These are phyloP conservation scores for Gymnopithys bicolor DNA, from an alignment of 2,797 vertebrate genomes.

Conservation along the genomic window DNA sequence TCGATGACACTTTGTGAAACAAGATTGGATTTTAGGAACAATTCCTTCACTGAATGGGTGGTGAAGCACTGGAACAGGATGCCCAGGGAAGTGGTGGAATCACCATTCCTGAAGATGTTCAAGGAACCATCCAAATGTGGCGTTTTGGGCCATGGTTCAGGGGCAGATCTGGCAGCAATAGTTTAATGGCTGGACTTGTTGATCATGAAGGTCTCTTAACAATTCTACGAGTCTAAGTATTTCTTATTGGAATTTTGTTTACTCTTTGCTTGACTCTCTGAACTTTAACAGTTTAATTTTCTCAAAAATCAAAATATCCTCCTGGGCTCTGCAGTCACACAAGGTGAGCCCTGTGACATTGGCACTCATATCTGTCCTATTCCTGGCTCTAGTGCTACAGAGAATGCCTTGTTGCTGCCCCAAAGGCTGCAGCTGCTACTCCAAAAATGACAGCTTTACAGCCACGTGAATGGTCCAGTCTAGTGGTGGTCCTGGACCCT, in stretches of 20 bases:
- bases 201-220: background rate
- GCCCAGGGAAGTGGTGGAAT: background rate
- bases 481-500: background rate
- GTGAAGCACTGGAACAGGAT: background rate
- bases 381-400: background rate
- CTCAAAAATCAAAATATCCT: background rate
- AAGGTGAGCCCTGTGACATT: rapidly evolving
- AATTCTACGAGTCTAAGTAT: background rate
- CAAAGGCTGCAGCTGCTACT: background rate
- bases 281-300: background rate
- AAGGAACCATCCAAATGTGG: rapidly evolving
- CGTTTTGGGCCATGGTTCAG: background rate
- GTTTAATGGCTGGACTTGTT: background rate
- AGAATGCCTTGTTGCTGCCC: background rate
- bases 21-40: background rate
- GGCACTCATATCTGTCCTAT: background rate
- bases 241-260: background rate
- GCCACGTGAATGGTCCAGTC: rapidly evolving
- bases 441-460: background rate
- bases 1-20: background rate
- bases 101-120: rapidly evolving
- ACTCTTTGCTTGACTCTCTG: background rate
- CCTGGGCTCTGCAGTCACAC: background rate
- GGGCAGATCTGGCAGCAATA: background rate
- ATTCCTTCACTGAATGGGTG: background rate